Base-by-base conservation (phyloP, 2,888 invertebrate species). In the Desoria tigrina region DNA sequence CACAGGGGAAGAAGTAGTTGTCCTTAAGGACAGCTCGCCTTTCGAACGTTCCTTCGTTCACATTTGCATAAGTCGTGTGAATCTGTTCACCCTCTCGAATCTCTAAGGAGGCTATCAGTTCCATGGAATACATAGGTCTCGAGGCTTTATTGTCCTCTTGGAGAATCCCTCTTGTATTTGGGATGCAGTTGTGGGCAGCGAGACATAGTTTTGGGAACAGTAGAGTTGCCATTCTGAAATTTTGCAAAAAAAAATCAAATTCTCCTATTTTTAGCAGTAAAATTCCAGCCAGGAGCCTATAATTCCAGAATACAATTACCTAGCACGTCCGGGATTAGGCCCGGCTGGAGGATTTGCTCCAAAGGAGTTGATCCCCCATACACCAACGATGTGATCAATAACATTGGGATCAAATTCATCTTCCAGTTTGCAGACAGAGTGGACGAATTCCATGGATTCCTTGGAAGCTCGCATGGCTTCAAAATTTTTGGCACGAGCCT, bases 111-210 rank as follows among this genome's bases (percentile, higher is more conserved):
- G 88, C 87, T 16, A 88, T 81, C 39, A 90, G 81, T 42, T 85
- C 83, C 64, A 90, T 83, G 18, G 84, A 83, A 66, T 84, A 84
- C 3, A 81, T 82, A 9, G 68, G 71, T n/a, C 51, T 62, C 1
- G 42, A 58, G 1, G 54, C 23, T 27, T 64, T 65, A 18, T 18
- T 50, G n/a, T 65, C 68, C 58, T 71, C 71, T n/a, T 63, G 42
- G 6, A 74, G 63, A 9, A 74, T 61, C 7, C 71, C 70, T 26
- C 71, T 63, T 3, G 73, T 74, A 37, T 74, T 74, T 1, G 74
- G 73, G 23, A 86, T 84, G 78, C 90, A 90, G 78, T 86, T 86
- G 81, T 90, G 90, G 14, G 89, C 86, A 77, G 90, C 83, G 56
- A 90, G 82, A 80, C 85, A 89, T 9, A 90, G 88, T 68, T 82